phyloP scores from a whole-genome alignment of 2,797 vertebrate genomes.

The Micrastur ruficollis region DNA sequence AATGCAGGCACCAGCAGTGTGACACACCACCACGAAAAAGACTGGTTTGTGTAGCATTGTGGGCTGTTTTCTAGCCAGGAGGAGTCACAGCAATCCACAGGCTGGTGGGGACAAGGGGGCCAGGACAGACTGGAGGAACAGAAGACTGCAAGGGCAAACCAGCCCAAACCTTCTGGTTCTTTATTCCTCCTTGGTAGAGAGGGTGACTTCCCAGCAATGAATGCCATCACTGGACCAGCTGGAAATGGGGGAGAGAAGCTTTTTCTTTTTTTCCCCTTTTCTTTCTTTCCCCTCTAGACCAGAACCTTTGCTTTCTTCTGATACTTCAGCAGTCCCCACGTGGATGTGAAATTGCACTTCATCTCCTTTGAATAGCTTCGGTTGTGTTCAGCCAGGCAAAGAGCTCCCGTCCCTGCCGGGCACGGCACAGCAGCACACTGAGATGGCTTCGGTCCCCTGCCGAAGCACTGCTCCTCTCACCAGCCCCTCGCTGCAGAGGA shows the following conservation, averaged over 20 bases:
- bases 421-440: neutral
- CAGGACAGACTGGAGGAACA: neutral
- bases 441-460: rapidly evolving
- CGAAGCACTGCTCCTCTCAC: neutral
- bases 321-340: neutral
- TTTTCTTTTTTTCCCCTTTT: neutral
- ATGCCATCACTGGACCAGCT: neutral
- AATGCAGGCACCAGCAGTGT: neutral
- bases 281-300: neutral
- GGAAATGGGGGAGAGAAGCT: neutral
- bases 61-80: neutral
- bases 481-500: neutral
- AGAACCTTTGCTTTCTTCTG: neutral
- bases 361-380: neutral
- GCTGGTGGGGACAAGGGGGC: neutral
- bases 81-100: neutral
- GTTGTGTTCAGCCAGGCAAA: neutral
- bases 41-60: neutral
- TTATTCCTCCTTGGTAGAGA: neutral
- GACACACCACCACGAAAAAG: neutral
- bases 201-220: neutral
- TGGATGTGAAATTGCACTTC: neutral
- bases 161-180: neutral
- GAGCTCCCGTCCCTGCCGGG: neutral
- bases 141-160: neutral